Base-by-base conservation (phyloP, 2,888 invertebrate genomes). In the Beris chalybata region DNA sequence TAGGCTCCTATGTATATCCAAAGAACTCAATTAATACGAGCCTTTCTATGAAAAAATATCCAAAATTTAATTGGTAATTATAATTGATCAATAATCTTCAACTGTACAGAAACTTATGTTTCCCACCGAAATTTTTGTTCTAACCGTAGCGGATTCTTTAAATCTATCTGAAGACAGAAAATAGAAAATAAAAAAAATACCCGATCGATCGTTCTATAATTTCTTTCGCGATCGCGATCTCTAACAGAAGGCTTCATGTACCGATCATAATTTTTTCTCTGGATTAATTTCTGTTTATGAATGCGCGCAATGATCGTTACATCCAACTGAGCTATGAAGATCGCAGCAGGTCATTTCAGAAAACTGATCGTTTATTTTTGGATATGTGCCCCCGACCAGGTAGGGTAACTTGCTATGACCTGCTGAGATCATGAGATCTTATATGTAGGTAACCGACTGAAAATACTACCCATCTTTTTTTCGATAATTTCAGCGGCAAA, bases 281-380 rank as follows among this genome's bases (percentile, higher is more conserved):
- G 38, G 61, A 61, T 61, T 50, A 61, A 61, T 61, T 61, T 61
- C 61, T 50, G 50, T 61, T 61, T 61, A 61, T 61, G 61, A 61
- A 61, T 52, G 61, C 61, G 61, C 61, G 61, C 61, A 61, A 61
- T 61, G 61, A 61, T 61, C 61, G 50, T 61, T 61, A 52, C 61
- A 50, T 61, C 61, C 61, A 61, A 61, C 61, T 50, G 61, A 61
- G 61, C 61, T 61, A 50, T 50, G 50, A 61, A 50, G 61, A 61
- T 61, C 61, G 32, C 61, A 61, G 61, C 61, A 61, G 61, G 50
- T 38, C 9, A 38, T 38, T 38, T 38, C 38, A 38, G 38, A 38
- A 3, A 38, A 38, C 38, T 6, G 61, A 50, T 61, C 61, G 48
- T 29, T 1, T 47, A 31, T 32, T 44, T 31, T 53, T 45, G 7